Percentiles rank a stretch among this genome's conserved stretches.
Conservation (phyloP, 1,140 invertebrate genomes). For the Euura saliciscinereae region DNA sequence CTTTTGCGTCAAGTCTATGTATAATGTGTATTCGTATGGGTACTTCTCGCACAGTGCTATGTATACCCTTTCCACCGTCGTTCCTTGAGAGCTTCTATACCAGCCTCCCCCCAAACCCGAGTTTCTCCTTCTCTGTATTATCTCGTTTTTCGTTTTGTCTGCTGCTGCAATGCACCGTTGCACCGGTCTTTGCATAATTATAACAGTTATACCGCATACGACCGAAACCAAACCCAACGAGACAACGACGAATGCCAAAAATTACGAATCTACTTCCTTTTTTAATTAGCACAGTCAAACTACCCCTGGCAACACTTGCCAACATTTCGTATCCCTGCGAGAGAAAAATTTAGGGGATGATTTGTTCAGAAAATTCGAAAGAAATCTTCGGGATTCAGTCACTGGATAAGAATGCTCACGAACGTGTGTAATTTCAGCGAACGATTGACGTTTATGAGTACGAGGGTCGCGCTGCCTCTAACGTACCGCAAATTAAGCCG, state of each 20-base stretch:
- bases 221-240: not conserved
- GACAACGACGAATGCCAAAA: not conserved
- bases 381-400: no score
- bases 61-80: constrained; percentile 52
- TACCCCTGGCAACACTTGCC: not conserved
- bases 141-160: constrained; percentile 4
- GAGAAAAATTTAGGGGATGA: no score
- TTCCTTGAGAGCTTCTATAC: constrained; percentile 41
- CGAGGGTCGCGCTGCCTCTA: no score
- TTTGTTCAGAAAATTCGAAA: no score
- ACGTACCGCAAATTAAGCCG: not conserved
- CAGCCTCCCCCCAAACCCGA: constrained; percentile 43
- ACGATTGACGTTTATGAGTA: no score
- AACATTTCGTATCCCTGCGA: not conserved
- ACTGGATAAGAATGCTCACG: no score
- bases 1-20: not conserved
- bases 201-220: constrained; percentile 47
- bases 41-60: no score
- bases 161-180: constrained; percentile 44
- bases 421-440: no score
- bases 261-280: not conserved
- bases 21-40: not conserved
- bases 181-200: constrained; percentile 56
- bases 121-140: constrained; percentile 19
- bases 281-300: not conserved